phyloP scores from a whole-genome alignment of 35 echinoderm and acorn worm genomes.

The Holothuria glaberrima region DNA sequence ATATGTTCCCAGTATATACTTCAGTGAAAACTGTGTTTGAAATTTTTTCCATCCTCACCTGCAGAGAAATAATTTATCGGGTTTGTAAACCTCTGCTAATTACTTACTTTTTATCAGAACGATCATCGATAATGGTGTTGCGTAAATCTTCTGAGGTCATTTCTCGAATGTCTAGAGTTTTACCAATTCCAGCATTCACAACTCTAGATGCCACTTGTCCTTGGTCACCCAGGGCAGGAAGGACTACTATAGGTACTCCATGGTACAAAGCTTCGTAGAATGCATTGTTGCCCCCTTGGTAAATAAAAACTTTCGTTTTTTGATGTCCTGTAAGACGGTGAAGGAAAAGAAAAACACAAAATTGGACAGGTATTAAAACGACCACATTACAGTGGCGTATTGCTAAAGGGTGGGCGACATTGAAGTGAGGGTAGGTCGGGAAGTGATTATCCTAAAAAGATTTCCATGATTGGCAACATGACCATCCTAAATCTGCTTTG shows the following conservation, averaged over 20 bases:
- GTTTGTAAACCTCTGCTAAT: background rate
- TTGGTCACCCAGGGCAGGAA: background rate
- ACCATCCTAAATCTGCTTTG: too few relatives aligned
- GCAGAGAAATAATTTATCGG: too few relatives aligned
- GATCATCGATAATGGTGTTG: background rate
- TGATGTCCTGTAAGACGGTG: slow-evolving; percentile 17
- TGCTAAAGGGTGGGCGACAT: too few relatives aligned
- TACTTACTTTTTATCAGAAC: background rate
- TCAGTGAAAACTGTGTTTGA: too few relatives aligned
- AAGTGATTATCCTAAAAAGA: too few relatives aligned
- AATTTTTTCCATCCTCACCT: too few relatives aligned
- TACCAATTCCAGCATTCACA: background rate
- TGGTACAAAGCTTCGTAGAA: slow-evolving; percentile 55
- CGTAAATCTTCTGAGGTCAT: background rate
- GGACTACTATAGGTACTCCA: background rate
- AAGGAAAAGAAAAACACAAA: background rate
- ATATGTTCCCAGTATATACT: too few relatives aligned
- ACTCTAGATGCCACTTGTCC: slow-evolving; percentile 7
- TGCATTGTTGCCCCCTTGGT: slow-evolving; percentile 41
- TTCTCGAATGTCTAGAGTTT: background rate
- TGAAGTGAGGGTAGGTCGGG: background rate
- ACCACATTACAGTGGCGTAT: too few relatives aligned
- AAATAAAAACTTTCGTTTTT: slow-evolving; percentile 20
- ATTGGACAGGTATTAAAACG: too few relatives aligned
- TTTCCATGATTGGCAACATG: too few relatives aligned